These are phyloP conservation scores for Belonocnema kinseyi DNA, from an alignment of 1,140 invertebrate species.

Conservation along the genomic window DNA sequence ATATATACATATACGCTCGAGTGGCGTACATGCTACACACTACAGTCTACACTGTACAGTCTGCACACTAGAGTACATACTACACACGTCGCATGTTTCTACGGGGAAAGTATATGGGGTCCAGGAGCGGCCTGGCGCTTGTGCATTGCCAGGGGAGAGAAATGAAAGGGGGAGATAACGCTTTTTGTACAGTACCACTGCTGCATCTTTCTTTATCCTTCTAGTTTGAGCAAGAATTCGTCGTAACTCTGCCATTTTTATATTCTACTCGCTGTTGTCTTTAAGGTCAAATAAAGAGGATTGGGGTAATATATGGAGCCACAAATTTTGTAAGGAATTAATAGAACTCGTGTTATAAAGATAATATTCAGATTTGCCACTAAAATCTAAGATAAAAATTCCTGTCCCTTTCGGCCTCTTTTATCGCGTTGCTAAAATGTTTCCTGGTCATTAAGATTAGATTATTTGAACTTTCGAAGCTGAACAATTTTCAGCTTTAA, in stretches of 20 bases:
- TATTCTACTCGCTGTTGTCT: slow-evolving; percentile 25
- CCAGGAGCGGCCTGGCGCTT: slow-evolving; percentile 40
- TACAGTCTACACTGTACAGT: neutral
- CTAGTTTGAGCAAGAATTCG: slow-evolving; percentile 38
- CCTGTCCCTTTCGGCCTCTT: too few species aligned
- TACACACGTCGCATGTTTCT: neutral
- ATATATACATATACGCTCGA: neutral
- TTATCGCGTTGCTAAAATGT: too few species aligned
- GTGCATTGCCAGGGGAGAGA: slow-evolving; percentile 39
- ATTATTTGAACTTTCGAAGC: too few species aligned
- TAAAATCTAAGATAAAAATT: too few species aligned
- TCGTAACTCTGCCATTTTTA: slow-evolving; percentile 38
- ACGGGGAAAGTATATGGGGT: slow-evolving; percentile 9
- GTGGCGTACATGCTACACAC: slow-evolving; percentile 1
- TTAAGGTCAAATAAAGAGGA: slow-evolving; percentile 5
- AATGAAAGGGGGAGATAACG: slow-evolving; percentile 47
- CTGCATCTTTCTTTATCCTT: slow-evolving; percentile 51
- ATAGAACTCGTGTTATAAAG: too few species aligned
- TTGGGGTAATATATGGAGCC: neutral
- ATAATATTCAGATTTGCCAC: too few species aligned
- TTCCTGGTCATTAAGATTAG: too few species aligned
- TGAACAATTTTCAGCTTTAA: too few species aligned
- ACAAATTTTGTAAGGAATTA: too few species aligned
- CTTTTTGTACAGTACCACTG: slow-evolving; percentile 46
- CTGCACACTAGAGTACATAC: neutral